Base-by-base conservation (phyloP, 2,888 invertebrate species). In the Spicauda simplicius region DNA sequence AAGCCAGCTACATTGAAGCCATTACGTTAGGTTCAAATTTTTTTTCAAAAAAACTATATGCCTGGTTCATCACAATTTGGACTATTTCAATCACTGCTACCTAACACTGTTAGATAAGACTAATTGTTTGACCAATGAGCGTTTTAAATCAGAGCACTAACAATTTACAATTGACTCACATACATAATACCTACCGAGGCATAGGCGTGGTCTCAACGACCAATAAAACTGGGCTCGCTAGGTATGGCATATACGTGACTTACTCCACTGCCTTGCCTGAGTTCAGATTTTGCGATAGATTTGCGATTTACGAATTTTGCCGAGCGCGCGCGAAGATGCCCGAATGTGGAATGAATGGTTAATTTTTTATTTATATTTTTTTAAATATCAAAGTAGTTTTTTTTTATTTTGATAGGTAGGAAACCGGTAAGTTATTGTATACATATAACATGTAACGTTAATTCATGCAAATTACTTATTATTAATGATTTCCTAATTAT, bases 171-270 rank as follows among this genome's bases (percentile, higher is more conserved):
- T 60, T 66, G 60, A 55, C 55, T 61, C 56, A 64, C 70, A 63
- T 50, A 65, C 64, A 64, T 18, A 50, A 69, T 69, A 69, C 70
- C 65, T 68, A 71, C 68, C 41, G 70, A 59, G 69, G 69, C 70
- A 76, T 71, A 78, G 84, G 85, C 82, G 84, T 79, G 84, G 81
- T 72, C 70, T 72, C 66, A 71, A 72, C 77, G 76, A 76, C 84
- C 80, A 81, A 83, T 84, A 80, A 81, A 79, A 80, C 76, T 76
- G 73, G 62, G 54, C 20, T 70, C 68, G 71, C 74, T 72, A 71
- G 69, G 68, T 70, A 61, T 30, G 16, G 57, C 52, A 33, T 50
- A 61, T 62, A 67, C 67, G 67, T 62, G 67, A 62, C 66, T 66
- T 66, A 60, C 66, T 60, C 55, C 25, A 48, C 59, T 54, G 41